Base-by-base conservation (phyloP, 2,113 vertebrate genomes). In the Antennarius striatus region DNA sequence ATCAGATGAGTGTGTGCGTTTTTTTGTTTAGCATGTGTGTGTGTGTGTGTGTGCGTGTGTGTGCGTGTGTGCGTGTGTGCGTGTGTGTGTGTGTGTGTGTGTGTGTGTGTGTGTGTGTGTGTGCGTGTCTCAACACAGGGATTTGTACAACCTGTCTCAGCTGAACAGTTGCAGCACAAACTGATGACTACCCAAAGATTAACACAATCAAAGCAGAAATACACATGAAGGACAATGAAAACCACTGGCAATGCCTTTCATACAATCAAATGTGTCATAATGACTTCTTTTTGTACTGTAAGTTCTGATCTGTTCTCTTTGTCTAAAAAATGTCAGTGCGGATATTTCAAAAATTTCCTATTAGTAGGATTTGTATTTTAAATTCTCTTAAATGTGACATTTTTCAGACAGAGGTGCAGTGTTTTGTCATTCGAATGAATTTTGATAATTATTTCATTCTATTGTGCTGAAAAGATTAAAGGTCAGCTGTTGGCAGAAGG, bases 241-340 rank as follows among this genome's bases (percentile, higher is more conserved):
- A 86, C 87, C 78, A 76, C 5, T 79, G 87, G 90, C 89, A 90
- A 91, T 22, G 89, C 87, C 87, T 89, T 88, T 82, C 59, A 69
- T 77, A 81, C 70, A 65, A 57, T 78, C 70, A 66, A 69, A 66
- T 77, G 73, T 81, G 87, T 82, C 75, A 74, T 79, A 67, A 60
- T 36, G 51, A 68, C 67, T 70, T 47, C 51, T 30, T 59, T 79
- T 62, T 83, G 13, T 56, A 79, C 51, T 72, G 59, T 28, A 54
- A 32, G 75, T 82, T 84, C 73, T 82, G 63, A 80, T 80, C 63
- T 69, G 7, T 77, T 73, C 53, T 65, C 57, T 74, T 68, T 79
- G 53, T 68, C 36, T 69, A 30, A 54, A 4, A 51, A 28, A 43
- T 12, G 42, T 36, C 1, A 36, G 4, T 36, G 42, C 9, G 8